A percentile compares a stretch with the other conserved stretches of the same genome.
Evolutionary conservation across 2,888 invertebrate genomes (phyloP).

Genomic region (Acanthacorydalis orientalis): DNA sequence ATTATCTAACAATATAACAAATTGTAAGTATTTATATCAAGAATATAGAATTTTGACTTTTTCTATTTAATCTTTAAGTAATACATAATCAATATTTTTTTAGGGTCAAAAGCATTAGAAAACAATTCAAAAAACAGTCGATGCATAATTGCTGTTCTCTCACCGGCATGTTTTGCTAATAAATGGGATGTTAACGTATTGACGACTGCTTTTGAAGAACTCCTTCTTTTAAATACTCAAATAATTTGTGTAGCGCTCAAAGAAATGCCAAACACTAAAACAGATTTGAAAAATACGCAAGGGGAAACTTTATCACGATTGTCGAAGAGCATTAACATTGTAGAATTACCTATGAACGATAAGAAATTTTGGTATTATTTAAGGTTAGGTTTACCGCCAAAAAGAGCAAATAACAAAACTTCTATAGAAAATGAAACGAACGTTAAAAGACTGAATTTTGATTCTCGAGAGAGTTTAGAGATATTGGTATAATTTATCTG

Average conservation of each 20-base stretch:
- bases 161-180: slow-evolving; percentile 27
- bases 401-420: slow-evolving; percentile 11
- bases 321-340: slow-evolving; percentile 30
- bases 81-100: slow-evolving; percentile 10
- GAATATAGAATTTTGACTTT: neutral
- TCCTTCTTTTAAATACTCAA: slow-evolving; percentile 20
- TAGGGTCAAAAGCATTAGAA: slow-evolving; percentile 41
- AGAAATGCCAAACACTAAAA: slow-evolving; percentile 22
- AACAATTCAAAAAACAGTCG: slow-evolving; percentile 32
- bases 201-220: slow-evolving; percentile 26
- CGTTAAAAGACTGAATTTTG: slow-evolving; percentile 18
- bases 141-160: slow-evolving; percentile 29
- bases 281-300: slow-evolving; percentile 23
- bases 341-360: slow-evolving; percentile 36
- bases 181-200: slow-evolving; percentile 28
- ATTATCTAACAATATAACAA: slow-evolving; percentile 32
- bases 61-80: neutral
- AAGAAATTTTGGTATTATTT: slow-evolving; percentile 47
- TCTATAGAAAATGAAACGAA: slow-evolving; percentile 11
- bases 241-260: slow-evolving; percentile 26
- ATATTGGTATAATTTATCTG: slow-evolving; percentile 17
- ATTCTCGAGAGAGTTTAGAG: slow-evolving; percentile 18
- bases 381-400: slow-evolving; percentile 43
- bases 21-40: slow-evolving; percentile 30
- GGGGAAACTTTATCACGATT: slow-evolving; percentile 33